Evolutionary conservation across 2,888 invertebrate genomes (phyloP), one percentile per base, ranked within the genome.

Genomic region (Melipona bicolor): DNA sequence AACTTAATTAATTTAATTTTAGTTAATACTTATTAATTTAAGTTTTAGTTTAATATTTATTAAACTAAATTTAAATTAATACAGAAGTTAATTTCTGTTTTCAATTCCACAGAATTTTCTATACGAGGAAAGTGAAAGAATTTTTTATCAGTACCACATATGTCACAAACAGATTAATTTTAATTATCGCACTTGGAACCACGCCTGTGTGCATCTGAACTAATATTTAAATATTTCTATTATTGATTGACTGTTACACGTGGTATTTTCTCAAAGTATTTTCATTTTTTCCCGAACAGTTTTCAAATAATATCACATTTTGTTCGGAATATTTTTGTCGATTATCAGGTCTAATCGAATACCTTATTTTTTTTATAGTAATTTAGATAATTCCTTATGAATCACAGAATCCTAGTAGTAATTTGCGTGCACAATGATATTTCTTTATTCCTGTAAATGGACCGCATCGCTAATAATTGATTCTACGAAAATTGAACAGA

Each of bases 401-500:
- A 64, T 71, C 27, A 65, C 36, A 19, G 36, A 71, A 50, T 17
- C 19, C 24, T 27, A 15, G 21, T 56, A 32, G n/a, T 68, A 71
- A 72, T 36, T 72, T 56, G 15, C 64, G 49, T 43, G 17, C 24
- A 68, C n/a, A 49, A 59, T 80, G 21, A 62, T 67, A 61, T 65
- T 27, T 52, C 43, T 43, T 17, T n/a, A 21, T 77, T 71, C 27
- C 24, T n/a, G 32, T 9, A n/a, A 56, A 54, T n/a, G 52, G 50
- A 50, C 52, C 36, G 32, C 36, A 15, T 24, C 21, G 24, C 67
- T 24, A 56, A 21, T 54, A 27, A 62, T n/a, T 19, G 77, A 43
- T 88, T 88, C 87, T 49, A 15, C 65, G 85, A 85, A 89, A 49
- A 17, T 49, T 27, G 68, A n/a, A 27, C 71, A 21, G 15, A 70